Conservation (phyloP, 2,797 vertebrate genomes). For the Scyliorhinus canicula region DNA sequence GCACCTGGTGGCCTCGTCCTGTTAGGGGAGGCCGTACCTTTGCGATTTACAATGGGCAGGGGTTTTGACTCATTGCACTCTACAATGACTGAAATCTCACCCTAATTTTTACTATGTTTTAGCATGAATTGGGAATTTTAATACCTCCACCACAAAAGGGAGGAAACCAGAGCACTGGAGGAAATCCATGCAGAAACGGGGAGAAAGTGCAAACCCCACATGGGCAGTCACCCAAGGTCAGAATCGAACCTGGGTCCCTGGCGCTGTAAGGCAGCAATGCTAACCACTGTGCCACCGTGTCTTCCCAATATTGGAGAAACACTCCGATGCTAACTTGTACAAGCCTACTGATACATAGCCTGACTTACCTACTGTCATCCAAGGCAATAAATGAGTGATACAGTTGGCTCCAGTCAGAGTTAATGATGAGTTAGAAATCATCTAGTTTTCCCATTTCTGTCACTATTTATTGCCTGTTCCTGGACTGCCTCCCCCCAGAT, state of each 20-base stretch:
- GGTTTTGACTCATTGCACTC: background rate
- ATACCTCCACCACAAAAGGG: too few relatives aligned
- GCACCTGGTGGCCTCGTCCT: background rate
- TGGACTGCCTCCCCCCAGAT: background rate
- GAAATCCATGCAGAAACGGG: too few relatives aligned
- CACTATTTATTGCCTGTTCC: background rate
- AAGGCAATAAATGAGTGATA: background rate
- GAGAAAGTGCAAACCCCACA: too few relatives aligned
- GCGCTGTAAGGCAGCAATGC: too few relatives aligned
- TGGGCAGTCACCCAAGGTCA: too few relatives aligned
- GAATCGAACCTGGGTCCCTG: too few relatives aligned
- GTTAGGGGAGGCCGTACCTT: background rate
- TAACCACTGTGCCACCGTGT: too few relatives aligned
- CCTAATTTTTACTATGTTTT: background rate
- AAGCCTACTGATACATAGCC: background rate
- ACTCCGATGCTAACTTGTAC: background rate
- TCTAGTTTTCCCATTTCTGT: background rate
- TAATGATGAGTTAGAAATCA: background rate
- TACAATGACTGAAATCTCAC: background rate
- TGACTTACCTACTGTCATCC: background rate
- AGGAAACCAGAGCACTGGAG: too few relatives aligned
- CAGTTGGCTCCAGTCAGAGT: background rate
- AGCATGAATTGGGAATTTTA: background rate
- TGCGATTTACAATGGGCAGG: background rate
- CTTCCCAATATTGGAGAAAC: background rate